Conservation (phyloP, 2,888 invertebrate genomes). For the Scaptodrosophila latifasciaeformis region DNA sequence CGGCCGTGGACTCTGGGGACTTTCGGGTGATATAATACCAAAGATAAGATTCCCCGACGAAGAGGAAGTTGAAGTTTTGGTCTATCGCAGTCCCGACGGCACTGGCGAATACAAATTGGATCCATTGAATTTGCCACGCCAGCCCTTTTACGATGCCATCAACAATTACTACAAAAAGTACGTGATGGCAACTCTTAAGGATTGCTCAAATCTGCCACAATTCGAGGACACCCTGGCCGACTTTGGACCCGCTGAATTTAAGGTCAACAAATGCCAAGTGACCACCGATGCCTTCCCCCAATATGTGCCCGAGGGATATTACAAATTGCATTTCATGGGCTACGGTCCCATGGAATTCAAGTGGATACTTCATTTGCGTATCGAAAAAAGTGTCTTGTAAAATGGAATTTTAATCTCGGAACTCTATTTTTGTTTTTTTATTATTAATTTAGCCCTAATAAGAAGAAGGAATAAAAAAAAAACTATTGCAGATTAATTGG, state of each 20-base stretch:
- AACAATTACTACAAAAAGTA: constrained; percentile 34
- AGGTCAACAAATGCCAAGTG: constrained; percentile 26
- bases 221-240: constrained; percentile 16
- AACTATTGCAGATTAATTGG: no score
- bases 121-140: constrained; percentile 23
- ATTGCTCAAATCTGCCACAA: constrained; percentile 37
- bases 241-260: constrained; percentile 26
- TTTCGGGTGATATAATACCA: constrained; percentile 14
- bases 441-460: background rate
- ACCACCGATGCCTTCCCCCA: constrained; percentile 29
- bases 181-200: constrained; percentile 23
- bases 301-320: constrained; percentile 34
- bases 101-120: constrained; percentile 25
- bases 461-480: background rate
- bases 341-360: constrained; percentile 14
- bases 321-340: constrained; percentile 27
- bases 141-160: constrained; percentile 2
- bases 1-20: constrained; percentile 30
- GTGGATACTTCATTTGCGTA: background rate
- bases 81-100: constrained; percentile 37
- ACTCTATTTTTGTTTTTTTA: background rate
- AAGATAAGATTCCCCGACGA: constrained; percentile 4
- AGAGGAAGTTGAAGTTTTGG: constrained; percentile 11
- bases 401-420: background rate
- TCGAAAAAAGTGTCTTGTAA: constrained; percentile 8